Percentiles rank a stretch among this genome's conserved stretches.
Conservation (phyloP, 2,113 vertebrate species). For the Gambusia affinis region DNA sequence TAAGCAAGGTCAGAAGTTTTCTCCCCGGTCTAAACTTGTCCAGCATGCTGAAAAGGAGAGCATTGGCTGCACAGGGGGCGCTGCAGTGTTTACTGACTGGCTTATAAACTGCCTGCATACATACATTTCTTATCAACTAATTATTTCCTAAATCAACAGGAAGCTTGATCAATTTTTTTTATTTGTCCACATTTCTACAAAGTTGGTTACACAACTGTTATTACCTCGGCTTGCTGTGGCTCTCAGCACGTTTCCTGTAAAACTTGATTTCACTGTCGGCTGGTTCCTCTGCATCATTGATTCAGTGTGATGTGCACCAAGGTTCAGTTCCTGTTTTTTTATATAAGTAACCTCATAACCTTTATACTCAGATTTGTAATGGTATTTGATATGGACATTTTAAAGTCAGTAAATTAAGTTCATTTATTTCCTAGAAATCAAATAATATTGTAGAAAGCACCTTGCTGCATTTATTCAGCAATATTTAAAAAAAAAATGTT, state of each 20-base stretch:
- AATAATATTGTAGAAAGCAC: not conserved
- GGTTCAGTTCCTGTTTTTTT: conserved; percentile 27
- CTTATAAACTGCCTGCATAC: not conserved
- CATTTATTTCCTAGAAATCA: not conserved
- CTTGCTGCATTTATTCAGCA: not conserved
- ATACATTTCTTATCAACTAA: conserved; percentile 8
- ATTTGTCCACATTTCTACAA: not conserved
- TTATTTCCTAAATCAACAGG: not conserved
- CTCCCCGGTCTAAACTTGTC: conserved; percentile 12
- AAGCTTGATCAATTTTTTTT: not conserved
- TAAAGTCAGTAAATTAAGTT: not conserved
- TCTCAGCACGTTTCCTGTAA: conserved; percentile 7
- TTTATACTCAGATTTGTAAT: not conserved
- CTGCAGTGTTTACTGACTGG: not conserved
- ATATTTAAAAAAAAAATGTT: not conserved
- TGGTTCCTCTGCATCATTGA: conserved; percentile 9
- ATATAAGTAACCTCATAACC: not conserved
- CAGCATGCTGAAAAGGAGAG: conserved; percentile 13
- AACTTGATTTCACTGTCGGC: not conserved
- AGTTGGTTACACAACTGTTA: conserved; percentile 2
- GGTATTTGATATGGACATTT: not conserved
- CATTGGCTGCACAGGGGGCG: not conserved
- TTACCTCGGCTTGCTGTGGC: not conserved
- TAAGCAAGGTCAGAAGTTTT: conserved; percentile 25
- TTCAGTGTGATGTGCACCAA: not conserved